phyloP scores from a whole-genome alignment of 1,140 invertebrate genomes.

The Parapsyche elsis region DNA sequence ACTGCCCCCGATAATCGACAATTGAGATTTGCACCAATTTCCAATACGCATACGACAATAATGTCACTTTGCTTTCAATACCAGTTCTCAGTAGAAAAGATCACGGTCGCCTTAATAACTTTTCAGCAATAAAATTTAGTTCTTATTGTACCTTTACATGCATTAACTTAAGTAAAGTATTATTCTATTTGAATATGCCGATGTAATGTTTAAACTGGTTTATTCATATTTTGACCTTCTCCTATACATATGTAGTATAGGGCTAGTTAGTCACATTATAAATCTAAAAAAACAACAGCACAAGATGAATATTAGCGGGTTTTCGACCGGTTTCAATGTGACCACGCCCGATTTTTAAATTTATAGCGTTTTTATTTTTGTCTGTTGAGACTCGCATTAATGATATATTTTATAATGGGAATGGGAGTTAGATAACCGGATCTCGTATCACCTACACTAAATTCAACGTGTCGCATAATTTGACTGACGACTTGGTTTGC shows the following conservation, averaged over 20 bases:
- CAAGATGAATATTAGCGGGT: background rate
- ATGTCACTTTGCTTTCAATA: too few relatives aligned
- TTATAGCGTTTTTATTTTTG: background rate
- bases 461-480: conserved; percentile 14
- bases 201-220: too few relatives aligned
- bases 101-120: background rate
- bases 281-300: background rate
- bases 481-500: conserved; percentile 5
- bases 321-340: conserved; percentile 10
- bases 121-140: conserved; percentile 2
- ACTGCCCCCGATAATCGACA: conserved; percentile 2
- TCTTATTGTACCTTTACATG: background rate
- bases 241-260: too few relatives aligned
- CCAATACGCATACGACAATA: too few relatives aligned
- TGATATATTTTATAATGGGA: background rate
- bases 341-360: background rate
- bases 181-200: background rate
- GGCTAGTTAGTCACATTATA: too few relatives aligned
- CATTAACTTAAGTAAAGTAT: background rate
- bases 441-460: conserved; percentile 8
- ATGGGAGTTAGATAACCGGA: background rate
- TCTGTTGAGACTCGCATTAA: background rate
- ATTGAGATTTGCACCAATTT: too few relatives aligned
- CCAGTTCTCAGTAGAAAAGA: background rate
- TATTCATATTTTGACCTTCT: too few relatives aligned